These are phyloP conservation scores for Cossypha caffra DNA, from an alignment of 2,797 vertebrate species.

Conservation along the genomic window DNA sequence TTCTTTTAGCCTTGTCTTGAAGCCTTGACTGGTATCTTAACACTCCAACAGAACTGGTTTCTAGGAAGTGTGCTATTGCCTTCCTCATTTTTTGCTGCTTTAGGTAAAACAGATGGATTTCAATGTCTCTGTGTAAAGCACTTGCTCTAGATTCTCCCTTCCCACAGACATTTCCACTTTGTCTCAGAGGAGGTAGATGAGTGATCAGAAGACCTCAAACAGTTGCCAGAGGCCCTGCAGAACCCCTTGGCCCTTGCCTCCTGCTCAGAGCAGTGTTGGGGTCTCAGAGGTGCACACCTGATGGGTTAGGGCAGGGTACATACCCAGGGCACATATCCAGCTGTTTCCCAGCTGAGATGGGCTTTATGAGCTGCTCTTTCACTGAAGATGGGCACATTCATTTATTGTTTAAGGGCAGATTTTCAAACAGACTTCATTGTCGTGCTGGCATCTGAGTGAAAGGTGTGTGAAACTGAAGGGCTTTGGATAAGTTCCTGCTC, in stretches of 20 bases:
- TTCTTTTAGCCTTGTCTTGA: not conserved
- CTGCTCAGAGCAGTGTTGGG: not conserved
- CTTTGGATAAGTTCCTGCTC: not conserved
- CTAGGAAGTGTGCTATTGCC: not conserved
- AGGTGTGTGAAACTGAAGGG: not conserved
- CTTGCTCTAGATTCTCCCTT: slow-evolving; percentile 19
- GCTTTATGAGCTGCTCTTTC: not conserved
- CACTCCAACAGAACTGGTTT: not conserved
- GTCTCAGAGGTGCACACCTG: not conserved
- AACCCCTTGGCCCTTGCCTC: not conserved
- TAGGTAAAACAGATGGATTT: slow-evolving; percentile 27
- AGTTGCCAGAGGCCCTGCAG: not conserved
- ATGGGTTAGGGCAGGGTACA: too few relatives aligned
- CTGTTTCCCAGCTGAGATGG: not conserved
- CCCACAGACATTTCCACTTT: not conserved
- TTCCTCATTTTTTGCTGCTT: not conserved
- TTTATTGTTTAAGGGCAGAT: not conserved
- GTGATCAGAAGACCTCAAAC: not conserved
- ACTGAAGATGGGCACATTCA: not conserved
- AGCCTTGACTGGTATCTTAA: not conserved
- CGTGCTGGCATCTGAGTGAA: not conserved
- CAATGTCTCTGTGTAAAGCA: not conserved
- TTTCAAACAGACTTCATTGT: not conserved
- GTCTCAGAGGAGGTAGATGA: not conserved
- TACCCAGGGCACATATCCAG: not conserved